These are phyloP conservation scores for Epinephelus lanceolatus DNA, from an alignment of 2,113 vertebrate species.

Conservation along the genomic window DNA sequence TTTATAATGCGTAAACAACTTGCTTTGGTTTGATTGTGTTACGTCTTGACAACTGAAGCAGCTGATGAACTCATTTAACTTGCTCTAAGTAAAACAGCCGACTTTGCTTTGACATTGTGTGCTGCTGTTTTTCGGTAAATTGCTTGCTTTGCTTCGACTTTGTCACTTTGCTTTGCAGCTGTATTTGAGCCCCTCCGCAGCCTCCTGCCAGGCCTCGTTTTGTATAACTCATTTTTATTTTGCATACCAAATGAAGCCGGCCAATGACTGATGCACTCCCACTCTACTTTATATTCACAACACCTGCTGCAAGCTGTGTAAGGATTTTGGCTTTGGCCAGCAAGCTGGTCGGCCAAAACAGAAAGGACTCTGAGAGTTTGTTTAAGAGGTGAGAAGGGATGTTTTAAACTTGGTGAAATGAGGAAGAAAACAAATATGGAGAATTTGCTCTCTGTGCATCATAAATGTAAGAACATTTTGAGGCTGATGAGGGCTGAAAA, in stretches of 20 bases:
- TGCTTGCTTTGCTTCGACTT: conserved; percentile 22
- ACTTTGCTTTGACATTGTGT: conserved; percentile 10
- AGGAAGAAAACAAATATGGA: not conserved
- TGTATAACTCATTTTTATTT: conserved; percentile 62
- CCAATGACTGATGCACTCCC: conserved; percentile 56
- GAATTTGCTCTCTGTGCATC: not conserved
- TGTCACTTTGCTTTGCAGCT: conserved; percentile 44
- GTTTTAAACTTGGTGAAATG: not conserved
- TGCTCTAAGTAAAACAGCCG: conserved; percentile 11
- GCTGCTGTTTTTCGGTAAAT: conserved; percentile 4
- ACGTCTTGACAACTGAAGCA: not conserved
- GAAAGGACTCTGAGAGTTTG: conserved; percentile 13
- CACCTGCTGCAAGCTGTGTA: conserved; percentile 58
- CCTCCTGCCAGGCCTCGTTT: conserved; percentile 48
- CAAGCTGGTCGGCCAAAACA: conserved; percentile 13
- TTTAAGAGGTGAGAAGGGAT: conserved; percentile 16
- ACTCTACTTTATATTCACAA: conserved; percentile 65
- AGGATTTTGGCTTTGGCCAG: conserved; percentile 41
- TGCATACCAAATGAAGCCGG: conserved; percentile 62
- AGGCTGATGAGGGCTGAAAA: not conserved
- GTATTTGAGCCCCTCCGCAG: conserved; percentile 21
- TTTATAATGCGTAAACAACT: not conserved
- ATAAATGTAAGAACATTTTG: not conserved
- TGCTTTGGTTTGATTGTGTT: not conserved
- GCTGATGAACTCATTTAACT: not conserved